phyloP scores from a whole-genome alignment of 2,797 vertebrate genomes.

The Discoglossus pictus region DNA sequence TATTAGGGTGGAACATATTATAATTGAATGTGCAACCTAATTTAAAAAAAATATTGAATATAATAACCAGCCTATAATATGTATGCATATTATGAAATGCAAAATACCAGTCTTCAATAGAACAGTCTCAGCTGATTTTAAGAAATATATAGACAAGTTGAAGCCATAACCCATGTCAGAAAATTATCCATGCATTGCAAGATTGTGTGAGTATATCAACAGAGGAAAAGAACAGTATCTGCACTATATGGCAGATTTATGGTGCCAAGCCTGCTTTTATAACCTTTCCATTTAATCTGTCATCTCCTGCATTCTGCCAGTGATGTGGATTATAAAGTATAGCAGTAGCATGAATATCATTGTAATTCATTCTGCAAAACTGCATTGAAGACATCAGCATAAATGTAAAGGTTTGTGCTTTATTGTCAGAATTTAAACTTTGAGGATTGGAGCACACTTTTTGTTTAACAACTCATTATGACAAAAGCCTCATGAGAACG shows the following conservation, averaged over 20 bases:
- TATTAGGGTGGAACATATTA: too few species aligned
- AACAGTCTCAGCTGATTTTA: background rate
- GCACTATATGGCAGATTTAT: conserved; percentile 26
- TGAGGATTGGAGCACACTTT: too few species aligned
- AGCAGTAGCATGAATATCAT: background rate
- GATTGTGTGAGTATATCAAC: conserved; percentile 28
- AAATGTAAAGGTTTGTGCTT: background rate
- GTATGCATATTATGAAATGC: background rate
- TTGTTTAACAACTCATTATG: too few species aligned
- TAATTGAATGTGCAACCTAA: too few species aligned
- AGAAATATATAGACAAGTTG: conserved; percentile 8
- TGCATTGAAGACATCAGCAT: background rate
- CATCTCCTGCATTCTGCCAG: conserved; percentile 13
- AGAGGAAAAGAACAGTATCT: conserved; percentile 10
- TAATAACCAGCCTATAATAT: too few species aligned
- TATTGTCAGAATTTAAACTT: too few species aligned
- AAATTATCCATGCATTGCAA: conserved; percentile 27
- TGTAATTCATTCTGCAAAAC: conserved; percentile 30
- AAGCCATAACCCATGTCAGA: conserved; percentile 9
- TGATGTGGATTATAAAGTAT: conserved; percentile 24
- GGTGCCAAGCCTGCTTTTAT: conserved; percentile 30
- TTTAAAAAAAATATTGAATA: too few species aligned
- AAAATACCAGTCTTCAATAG: background rate
- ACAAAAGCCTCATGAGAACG: too few species aligned
- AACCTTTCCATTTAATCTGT: conserved; percentile 43